phyloP scores from a whole-genome alignment of 1,140 invertebrate genomes.

The Zaprionus africanus region DNA sequence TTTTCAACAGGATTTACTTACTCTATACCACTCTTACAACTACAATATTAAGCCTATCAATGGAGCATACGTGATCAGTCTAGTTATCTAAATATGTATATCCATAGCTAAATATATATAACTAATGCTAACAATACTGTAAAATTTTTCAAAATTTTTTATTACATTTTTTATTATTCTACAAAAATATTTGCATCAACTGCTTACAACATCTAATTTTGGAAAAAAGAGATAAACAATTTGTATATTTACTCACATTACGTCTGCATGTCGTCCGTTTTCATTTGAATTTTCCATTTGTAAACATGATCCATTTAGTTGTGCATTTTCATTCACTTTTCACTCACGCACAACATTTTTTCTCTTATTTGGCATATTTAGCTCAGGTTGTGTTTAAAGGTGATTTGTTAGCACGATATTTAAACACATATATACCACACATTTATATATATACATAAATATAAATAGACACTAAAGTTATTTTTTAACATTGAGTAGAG shows the following conservation, averaged over 20 bases:
- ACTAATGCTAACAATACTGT: conserved; percentile 1
- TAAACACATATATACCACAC: conserved; percentile 14
- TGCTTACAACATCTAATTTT: neutral
- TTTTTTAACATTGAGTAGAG: conserved; percentile 9
- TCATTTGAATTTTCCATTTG: conserved; percentile 39
- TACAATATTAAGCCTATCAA: conserved; percentile 40
- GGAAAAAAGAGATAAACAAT: neutral
- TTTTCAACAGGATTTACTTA: neutral
- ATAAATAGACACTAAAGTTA: conserved; percentile 48
- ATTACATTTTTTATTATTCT: neutral
- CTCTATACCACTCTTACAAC: neutral
- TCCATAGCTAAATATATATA: too few relatives aligned
- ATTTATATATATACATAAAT: conserved; percentile 38
- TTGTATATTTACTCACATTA: conserved; percentile 55
- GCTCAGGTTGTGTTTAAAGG: conserved; percentile 19
- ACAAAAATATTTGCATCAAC: neutral
- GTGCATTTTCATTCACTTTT: neutral
- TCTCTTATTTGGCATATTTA: conserved; percentile 11
- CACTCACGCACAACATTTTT: conserved; percentile 12
- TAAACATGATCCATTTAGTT: neutral
- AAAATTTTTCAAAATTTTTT: neutral
- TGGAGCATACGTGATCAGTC: conserved; percentile 63
- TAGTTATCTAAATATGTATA: neutral
- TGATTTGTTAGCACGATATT: conserved; percentile 22
- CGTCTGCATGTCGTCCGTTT: conserved; percentile 15